phyloP scores from a whole-genome alignment of 1,140 invertebrate species.

The Choristoneura fumiferana region DNA sequence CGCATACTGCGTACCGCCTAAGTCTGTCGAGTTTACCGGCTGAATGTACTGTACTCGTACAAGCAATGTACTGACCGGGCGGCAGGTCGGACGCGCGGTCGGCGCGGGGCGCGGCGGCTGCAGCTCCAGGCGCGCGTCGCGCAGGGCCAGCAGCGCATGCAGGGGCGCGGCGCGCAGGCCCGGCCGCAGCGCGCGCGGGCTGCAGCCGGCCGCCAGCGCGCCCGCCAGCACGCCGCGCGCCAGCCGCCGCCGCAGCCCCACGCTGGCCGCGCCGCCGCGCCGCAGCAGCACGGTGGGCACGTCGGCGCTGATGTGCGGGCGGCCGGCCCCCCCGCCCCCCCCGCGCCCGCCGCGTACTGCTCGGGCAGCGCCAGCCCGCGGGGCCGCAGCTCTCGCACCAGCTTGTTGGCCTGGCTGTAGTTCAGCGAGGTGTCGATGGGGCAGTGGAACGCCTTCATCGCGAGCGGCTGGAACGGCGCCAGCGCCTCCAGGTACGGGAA shows the following conservation, averaged over 20 bases:
- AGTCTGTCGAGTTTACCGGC: no score
- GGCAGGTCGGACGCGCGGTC: slow-evolving; percentile 76
- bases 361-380: slow-evolving; percentile 91
- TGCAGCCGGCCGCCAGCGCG: slow-evolving; percentile 83
- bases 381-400: slow-evolving; percentile 95
- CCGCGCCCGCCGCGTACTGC: slow-evolving; percentile 86
- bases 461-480: slow-evolving; percentile 95
- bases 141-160: slow-evolving; percentile 75
- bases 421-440: slow-evolving; percentile 98
- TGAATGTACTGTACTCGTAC: no score
- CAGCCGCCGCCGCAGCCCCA: slow-evolving; percentile 85
- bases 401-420: slow-evolving; percentile 96
- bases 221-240: slow-evolving; percentile 86
- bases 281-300: slow-evolving; percentile 58
- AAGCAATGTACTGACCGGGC: no score
- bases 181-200: slow-evolving; percentile 85
- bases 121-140: slow-evolving; percentile 85
- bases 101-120: slow-evolving; percentile 80
- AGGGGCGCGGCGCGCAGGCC: slow-evolving; percentile 76
- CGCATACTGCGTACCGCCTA: no score
- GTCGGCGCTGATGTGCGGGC: slow-evolving; percentile 33
- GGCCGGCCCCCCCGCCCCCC: slow-evolving; percentile 41
- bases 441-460: slow-evolving; percentile 97
- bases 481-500: slow-evolving; percentile 96
- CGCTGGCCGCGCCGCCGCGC: slow-evolving; percentile 69